Evolutionary conservation across 2,888 invertebrate genomes (phyloP).

Genomic region (Ceratothoa steindachneri): DNA sequence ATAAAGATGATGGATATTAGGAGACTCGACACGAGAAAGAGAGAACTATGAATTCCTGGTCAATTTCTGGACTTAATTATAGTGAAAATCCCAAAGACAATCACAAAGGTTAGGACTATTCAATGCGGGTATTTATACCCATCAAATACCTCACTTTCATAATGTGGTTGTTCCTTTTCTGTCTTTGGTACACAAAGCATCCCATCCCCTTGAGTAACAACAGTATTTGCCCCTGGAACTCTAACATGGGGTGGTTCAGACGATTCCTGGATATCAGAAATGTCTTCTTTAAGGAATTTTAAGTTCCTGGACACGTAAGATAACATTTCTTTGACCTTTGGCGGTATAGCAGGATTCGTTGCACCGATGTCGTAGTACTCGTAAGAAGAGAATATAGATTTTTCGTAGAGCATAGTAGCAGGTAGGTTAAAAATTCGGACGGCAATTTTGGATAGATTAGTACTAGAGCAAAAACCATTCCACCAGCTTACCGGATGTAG

Average conservation of each 20-base stretch:
- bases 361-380: background rate
- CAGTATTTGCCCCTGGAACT: background rate
- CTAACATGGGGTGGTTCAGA: background rate
- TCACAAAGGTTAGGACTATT: no score
- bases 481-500: constrained; percentile 7
- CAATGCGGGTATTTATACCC: constrained; percentile 5
- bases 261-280: background rate
- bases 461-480: constrained; percentile 2
- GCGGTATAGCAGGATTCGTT: background rate
- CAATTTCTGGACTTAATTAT: no score
- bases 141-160: background rate
- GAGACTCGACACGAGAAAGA: no score
- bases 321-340: background rate
- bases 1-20: no score
- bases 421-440: background rate
- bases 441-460: background rate
- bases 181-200: background rate
- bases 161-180: background rate
- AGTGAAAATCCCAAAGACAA: no score
- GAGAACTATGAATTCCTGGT: no score
- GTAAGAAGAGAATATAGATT: background rate
- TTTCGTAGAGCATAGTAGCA: background rate
- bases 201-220: background rate
- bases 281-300: background rate
- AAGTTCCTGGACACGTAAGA: background rate